These are phyloP conservation scores for Geococcyx californianus DNA, from an alignment of 2,113 vertebrate species.

Conservation along the genomic window DNA sequence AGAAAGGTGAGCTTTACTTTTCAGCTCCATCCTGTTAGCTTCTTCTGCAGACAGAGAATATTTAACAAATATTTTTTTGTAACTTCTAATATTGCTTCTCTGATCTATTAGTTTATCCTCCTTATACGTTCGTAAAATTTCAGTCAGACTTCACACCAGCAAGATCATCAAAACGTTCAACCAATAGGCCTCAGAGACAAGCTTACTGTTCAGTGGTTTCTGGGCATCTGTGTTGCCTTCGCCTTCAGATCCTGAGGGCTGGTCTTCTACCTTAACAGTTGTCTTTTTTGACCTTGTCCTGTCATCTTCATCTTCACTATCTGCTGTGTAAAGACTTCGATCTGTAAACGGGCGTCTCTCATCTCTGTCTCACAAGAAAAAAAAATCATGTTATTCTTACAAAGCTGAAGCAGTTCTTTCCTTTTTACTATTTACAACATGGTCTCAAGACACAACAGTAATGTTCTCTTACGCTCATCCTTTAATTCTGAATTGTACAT, in stretches of 20 bases:
- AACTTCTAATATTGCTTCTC: neutral
- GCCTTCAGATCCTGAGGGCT: slow-evolving; percentile 70
- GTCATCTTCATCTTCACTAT: slow-evolving; percentile 81
- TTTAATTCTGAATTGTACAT: neutral
- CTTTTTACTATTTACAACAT: neutral
- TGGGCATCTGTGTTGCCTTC: slow-evolving; percentile 68
- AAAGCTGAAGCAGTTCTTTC: neutral
- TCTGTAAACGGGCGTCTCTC: slow-evolving; percentile 75
- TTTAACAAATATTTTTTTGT: neutral
- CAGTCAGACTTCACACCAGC: neutral
- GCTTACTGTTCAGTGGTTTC: slow-evolving; percentile 80
- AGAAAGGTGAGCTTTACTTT: neutral
- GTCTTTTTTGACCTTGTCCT: slow-evolving; percentile 65
- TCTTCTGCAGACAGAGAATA: neutral
- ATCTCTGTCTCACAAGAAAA: slow-evolving; percentile 70
- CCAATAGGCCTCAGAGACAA: neutral
- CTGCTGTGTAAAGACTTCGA: slow-evolving; percentile 75
- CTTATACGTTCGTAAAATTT: neutral
- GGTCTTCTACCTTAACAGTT: slow-evolving; percentile 74
- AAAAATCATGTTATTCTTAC: neutral
- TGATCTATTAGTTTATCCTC: neutral
- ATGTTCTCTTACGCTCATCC: neutral
- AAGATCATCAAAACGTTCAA: neutral
- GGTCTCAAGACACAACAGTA: neutral
- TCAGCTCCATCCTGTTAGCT: neutral